These are phyloP conservation scores for Myanophis thanlyinensis DNA, from an alignment of 2,113 vertebrate genomes.

Conservation along the genomic window DNA sequence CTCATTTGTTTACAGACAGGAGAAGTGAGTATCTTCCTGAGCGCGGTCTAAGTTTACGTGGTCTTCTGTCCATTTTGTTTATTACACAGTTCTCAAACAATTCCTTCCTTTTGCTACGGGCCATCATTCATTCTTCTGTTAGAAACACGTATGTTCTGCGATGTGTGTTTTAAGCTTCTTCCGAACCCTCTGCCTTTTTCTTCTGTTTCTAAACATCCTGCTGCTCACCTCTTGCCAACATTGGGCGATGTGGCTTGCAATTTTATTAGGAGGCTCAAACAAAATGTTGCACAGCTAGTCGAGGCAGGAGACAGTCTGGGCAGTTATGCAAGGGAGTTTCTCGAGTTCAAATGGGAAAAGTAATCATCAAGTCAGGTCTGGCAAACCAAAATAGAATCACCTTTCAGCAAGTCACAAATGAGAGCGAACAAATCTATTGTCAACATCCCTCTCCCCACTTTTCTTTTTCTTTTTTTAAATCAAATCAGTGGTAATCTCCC, in stretches of 20 bases:
- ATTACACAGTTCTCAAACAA: neutral
- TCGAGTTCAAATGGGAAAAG: neutral
- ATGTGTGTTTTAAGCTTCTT: constrained; percentile 54
- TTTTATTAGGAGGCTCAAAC: constrained; percentile 48
- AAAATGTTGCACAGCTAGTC: neutral
- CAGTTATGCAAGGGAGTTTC: neutral
- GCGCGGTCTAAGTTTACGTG: neutral
- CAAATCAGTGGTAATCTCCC: neutral
- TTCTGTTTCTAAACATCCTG: constrained; percentile 65
- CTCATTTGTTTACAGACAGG: neutral
- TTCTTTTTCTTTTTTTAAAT: neutral
- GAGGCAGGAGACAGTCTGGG: neutral
- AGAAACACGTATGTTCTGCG: constrained; percentile 56
- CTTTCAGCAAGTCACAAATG: neutral
- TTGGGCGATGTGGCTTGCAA: constrained; percentile 59
- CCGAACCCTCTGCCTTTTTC: constrained; percentile 55
- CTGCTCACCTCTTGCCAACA: constrained; percentile 55
- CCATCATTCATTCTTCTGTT: constrained; percentile 53
- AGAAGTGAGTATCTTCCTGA: neutral
- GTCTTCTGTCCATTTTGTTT: neutral
- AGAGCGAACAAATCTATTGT: neutral
- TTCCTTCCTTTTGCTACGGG: constrained; percentile 49
- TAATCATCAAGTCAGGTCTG: neutral
- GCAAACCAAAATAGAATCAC: neutral
- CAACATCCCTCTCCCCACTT: neutral